Conservation (phyloP, 2,888 invertebrate genomes). For the Fragum sueziense region DNA sequence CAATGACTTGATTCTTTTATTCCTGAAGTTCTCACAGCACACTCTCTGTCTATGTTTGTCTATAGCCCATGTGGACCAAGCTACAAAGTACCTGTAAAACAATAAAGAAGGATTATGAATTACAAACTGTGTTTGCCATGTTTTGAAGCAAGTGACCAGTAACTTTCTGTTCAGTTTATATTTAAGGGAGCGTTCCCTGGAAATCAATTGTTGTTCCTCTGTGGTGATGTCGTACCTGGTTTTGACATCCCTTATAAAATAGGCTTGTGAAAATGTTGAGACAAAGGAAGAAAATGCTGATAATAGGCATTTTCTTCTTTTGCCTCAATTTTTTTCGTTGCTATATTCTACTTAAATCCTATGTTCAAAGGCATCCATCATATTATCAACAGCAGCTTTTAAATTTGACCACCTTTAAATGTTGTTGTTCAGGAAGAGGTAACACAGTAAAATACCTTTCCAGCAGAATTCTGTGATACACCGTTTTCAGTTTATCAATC, state of each 20-base stretch:
- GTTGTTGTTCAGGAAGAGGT: too few species aligned
- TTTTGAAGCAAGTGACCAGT: conserved; percentile 58
- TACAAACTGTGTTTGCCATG: conserved; percentile 67
- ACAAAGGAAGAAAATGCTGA: too few species aligned
- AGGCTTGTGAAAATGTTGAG: too few species aligned
- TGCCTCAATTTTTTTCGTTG: too few species aligned
- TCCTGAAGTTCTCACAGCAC: conserved; percentile 54
- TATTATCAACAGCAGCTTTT: too few species aligned
- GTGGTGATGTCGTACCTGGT: conserved; percentile 71
- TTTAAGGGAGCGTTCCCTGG: conserved; percentile 65
- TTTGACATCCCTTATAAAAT: too few species aligned
- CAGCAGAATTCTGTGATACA: conserved; percentile 62
- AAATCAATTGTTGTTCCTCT: conserved; percentile 68
- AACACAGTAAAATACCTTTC: too few species aligned
- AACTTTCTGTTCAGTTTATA: conserved; percentile 61
- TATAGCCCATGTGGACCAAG: conserved; percentile 63
- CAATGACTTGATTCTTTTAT: conserved; percentile 51
- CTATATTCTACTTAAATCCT: too few species aligned
- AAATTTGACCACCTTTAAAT: too few species aligned
- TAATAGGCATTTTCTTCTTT: too few species aligned
- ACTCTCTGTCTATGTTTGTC: conserved; percentile 54
- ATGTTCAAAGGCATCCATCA: too few species aligned
- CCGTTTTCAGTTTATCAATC: conserved; percentile 60
- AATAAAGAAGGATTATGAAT: neutral
- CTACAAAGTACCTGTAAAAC: conserved; percentile 56